Evolutionary conservation across 1,140 invertebrate species (phyloP).

Genomic region (Acromyrmex echinatior): DNA sequence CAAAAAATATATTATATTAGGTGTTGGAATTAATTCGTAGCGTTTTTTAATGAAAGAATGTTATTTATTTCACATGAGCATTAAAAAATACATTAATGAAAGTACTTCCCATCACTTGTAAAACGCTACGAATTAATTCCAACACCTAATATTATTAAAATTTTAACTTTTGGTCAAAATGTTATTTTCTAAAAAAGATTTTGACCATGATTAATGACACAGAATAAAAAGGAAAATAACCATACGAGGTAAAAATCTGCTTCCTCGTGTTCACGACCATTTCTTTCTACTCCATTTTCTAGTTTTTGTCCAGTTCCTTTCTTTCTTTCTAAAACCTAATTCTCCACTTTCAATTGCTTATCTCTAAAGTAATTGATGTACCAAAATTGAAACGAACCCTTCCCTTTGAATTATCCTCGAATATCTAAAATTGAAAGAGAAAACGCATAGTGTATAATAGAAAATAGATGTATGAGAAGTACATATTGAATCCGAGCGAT

Average conservation of each 20-base stretch:
- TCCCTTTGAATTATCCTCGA: neutral
- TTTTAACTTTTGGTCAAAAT: slow-evolving; percentile 28
- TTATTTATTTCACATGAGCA: too few relatives aligned
- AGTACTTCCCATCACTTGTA: too few relatives aligned
- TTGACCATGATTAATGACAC: slow-evolving; percentile 46
- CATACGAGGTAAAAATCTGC: slow-evolving; percentile 50
- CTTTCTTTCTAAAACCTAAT: neutral
- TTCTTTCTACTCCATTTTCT: slow-evolving; percentile 8
- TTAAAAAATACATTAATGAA: too few relatives aligned
- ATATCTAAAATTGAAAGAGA: neutral
- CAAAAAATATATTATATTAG: neutral
- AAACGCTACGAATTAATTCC: too few relatives aligned
- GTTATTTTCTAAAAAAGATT: slow-evolving; percentile 32
- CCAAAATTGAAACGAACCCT: neutral
- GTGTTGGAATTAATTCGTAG: too few relatives aligned
- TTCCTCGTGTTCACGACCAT: neutral
- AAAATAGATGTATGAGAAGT: slow-evolving; percentile 42
- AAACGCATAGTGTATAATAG: neutral
- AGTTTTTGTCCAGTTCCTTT: slow-evolving; percentile 10
- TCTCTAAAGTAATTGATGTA: slow-evolving; percentile 3
- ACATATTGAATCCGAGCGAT: slow-evolving; percentile 26
- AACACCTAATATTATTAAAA: too few relatives aligned
- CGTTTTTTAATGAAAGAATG: too few relatives aligned
- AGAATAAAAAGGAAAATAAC: neutral
- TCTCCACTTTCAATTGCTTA: slow-evolving; percentile 35